These are phyloP conservation scores for Tachina grossa DNA, from an alignment of 2,888 invertebrate genomes.

Conservation along the genomic window DNA sequence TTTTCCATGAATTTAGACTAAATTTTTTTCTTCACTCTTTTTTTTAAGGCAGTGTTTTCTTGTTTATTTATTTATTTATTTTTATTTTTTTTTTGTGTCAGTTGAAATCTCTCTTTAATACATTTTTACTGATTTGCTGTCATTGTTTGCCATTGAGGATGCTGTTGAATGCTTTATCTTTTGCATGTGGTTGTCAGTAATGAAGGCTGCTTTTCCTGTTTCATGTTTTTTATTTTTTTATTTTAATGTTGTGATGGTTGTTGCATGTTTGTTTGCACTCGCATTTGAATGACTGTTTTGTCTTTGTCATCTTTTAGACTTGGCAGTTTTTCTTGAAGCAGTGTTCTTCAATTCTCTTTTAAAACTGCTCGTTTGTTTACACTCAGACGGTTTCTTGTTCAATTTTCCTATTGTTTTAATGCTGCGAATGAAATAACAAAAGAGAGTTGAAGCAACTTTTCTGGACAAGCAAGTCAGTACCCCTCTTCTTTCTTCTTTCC, in stretches of 20 bases:
- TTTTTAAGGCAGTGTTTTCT: slow-evolving; percentile 3
- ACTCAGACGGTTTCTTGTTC: too few relatives aligned
- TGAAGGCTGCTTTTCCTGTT: slow-evolving; percentile 58
- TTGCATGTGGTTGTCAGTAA: slow-evolving; percentile 35
- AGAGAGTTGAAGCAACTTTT: too few relatives aligned
- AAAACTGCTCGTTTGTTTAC: too few relatives aligned
- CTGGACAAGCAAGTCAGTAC: too few relatives aligned
- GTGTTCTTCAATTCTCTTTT: too few relatives aligned
- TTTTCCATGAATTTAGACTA: slow-evolving; percentile 5
- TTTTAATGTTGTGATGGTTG: slow-evolving; percentile 11
- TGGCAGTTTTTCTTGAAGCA: too few relatives aligned
- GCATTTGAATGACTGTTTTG: slow-evolving; percentile 20
- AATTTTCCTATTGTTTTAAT: too few relatives aligned
- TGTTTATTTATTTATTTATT: not conserved
- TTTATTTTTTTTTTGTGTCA: slow-evolving; percentile 1
- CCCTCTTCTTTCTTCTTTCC: too few relatives aligned
- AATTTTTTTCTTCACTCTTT: not conserved
- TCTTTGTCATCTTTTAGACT: too few relatives aligned
- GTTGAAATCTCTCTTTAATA: slow-evolving; percentile 19
- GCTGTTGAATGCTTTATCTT: not conserved
- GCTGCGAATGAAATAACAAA: too few relatives aligned
- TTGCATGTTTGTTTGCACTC: slow-evolving; percentile 31
- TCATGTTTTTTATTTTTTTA: not conserved
- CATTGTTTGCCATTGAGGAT: slow-evolving; percentile 32
- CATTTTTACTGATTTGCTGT: slow-evolving; percentile 13